These are phyloP conservation scores for Amphipoea lucens DNA, from an alignment of 2,888 invertebrate species.

Conservation along the genomic window DNA sequence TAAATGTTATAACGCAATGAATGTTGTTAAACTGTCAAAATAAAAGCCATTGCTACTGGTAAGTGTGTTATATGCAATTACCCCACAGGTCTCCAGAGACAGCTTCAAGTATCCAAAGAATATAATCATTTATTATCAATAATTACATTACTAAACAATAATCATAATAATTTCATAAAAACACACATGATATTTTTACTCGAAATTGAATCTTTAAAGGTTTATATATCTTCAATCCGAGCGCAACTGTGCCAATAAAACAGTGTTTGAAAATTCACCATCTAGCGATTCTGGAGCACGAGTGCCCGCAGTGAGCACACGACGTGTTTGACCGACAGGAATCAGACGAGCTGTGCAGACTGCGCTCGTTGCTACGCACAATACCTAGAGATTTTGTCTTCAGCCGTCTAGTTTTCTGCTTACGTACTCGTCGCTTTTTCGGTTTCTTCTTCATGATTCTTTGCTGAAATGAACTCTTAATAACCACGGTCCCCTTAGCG, in stretches of 20 bases:
- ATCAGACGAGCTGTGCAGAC: constrained; percentile 36
- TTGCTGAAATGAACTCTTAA: constrained; percentile 9
- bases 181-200: constrained; percentile 11
- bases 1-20: too few species aligned
- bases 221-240: neutral
- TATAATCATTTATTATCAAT: constrained; percentile 34
- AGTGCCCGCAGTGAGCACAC: constrained; percentile 51
- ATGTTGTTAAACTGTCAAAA: too few species aligned
- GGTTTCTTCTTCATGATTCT: constrained; percentile 20
- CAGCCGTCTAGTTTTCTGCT: neutral
- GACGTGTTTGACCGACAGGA: constrained; percentile 36
- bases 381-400: constrained; percentile 32
- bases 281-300: constrained; percentile 31
- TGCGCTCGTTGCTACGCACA: constrained; percentile 13
- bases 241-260: neutral
- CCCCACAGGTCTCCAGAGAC: too few species aligned
- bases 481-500: constrained; percentile 46
- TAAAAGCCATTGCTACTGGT: too few species aligned
- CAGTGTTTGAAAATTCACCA: constrained; percentile 22
- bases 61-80: too few species aligned
- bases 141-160: constrained; percentile 14
- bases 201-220: neutral
- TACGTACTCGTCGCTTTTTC: constrained; percentile 23
- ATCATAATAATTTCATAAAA: constrained; percentile 23
- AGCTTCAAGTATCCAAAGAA: neutral